Conservation (phyloP, 2,888 invertebrate genomes). For the Clistopyga incitator region DNA sequence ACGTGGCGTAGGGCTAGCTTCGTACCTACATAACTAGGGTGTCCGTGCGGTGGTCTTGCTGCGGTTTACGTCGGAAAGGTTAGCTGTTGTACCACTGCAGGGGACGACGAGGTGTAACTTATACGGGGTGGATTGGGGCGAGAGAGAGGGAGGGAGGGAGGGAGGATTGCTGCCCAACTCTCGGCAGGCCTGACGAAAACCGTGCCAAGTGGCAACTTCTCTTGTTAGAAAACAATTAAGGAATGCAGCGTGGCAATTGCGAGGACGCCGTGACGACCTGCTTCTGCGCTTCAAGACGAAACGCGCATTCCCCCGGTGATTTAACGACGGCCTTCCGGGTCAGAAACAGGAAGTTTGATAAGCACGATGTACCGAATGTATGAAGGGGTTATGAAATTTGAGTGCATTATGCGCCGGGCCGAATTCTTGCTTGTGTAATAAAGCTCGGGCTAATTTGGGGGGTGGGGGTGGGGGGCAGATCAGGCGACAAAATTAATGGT, state of each 20-base stretch:
- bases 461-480: too few relatives aligned
- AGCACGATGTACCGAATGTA: not conserved
- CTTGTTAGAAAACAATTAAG: constrained; percentile 83
- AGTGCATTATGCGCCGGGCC: not conserved
- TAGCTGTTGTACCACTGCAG: not conserved
- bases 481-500: too few relatives aligned
- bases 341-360: not conserved
- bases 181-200: constrained; percentile 49
- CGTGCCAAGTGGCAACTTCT: constrained; percentile 77
- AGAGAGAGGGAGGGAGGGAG: constrained; percentile 21
- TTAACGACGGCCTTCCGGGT: not conserved
- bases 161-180: constrained; percentile 2
- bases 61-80: constrained; percentile 10
- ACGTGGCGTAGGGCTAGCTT: not conserved
- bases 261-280: constrained; percentile 38
- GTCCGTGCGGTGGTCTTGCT: constrained; percentile 12
- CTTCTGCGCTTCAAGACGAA: not conserved
- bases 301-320: not conserved
- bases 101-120: constrained; percentile 31
- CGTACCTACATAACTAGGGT: not conserved
- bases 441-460: not conserved
- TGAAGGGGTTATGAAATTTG: not conserved
- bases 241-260: constrained; percentile 78
- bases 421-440: not conserved
- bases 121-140: constrained; percentile 19